Conservation (phyloP, 92 coral and sea anemone species). For the Porites rus region DNA sequence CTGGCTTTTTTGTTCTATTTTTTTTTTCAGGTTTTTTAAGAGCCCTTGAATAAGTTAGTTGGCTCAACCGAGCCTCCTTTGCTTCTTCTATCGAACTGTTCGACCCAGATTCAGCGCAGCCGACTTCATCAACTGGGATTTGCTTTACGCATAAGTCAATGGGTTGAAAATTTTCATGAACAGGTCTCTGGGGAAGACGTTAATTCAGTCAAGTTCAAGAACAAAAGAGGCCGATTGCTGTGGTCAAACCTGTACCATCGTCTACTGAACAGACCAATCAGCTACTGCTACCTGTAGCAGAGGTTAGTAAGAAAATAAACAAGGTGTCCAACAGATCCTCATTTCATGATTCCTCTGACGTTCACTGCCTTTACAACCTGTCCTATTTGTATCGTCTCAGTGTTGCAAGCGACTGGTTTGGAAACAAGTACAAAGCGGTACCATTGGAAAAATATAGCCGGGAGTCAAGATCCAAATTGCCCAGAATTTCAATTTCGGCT, state of each 20-base stretch:
- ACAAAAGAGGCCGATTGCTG: slow-evolving; percentile 60
- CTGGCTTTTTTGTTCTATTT: too few relatives aligned
- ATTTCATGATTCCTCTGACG: too few relatives aligned
- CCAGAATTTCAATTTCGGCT: too few relatives aligned
- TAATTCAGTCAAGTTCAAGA: slow-evolving; percentile 1
- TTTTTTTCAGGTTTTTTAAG: slow-evolving; percentile 72
- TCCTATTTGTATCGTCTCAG: too few relatives aligned
- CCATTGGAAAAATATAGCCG: too few relatives aligned
- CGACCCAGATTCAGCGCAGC: slow-evolving; percentile 68
- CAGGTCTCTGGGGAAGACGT: slow-evolving; percentile 29
- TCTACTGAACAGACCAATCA: neutral
- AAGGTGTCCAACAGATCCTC: too few relatives aligned
- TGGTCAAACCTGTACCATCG: slow-evolving; percentile 55
- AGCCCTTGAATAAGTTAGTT: slow-evolving; percentile 77
- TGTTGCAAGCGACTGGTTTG: too few relatives aligned
- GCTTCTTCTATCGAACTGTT: slow-evolving; percentile 76
- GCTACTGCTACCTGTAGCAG: neutral
- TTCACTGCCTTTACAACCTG: too few relatives aligned
- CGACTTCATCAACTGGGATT: slow-evolving; percentile 84
- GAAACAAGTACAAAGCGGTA: too few relatives aligned
- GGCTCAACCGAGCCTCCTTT: slow-evolving; percentile 73
- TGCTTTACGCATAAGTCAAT: slow-evolving; percentile 74
- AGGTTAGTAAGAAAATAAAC: neutral
- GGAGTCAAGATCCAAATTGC: too few relatives aligned
- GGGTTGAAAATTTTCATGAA: slow-evolving; percentile 79